These are phyloP conservation scores for Caenorhabditis zanzibari DNA, from an alignment of 2,888 invertebrate genomes.

Conservation along the genomic window DNA sequence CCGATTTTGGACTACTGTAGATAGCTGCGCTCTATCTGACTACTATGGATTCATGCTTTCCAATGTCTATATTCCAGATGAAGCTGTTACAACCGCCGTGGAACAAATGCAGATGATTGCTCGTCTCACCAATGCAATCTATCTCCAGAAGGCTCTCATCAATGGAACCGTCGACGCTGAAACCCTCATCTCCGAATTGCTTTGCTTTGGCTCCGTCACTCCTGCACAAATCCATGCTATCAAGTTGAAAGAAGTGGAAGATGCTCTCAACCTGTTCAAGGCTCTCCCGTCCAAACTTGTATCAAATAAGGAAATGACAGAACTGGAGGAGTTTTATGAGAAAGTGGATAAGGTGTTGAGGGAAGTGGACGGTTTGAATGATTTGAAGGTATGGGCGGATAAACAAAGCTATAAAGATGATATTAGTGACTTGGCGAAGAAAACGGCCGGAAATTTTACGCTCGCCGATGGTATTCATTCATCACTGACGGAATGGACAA, in stretches of 20 bases:
- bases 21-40: too few relatives aligned
- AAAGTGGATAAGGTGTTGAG: neutral
- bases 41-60: too few relatives aligned
- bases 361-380: neutral
- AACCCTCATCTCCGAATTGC: constrained; percentile 9
- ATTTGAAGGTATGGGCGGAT: neutral
- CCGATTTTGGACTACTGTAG: too few relatives aligned
- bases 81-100: neutral
- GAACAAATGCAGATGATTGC: constrained; percentile 1
- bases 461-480: too few relatives aligned
- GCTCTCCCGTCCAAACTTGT: neutral
- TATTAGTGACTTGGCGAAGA: neutral
- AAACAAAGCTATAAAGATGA: neutral
- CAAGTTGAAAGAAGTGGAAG: neutral
- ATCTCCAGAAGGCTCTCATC: constrained; percentile 6
- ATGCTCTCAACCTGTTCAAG: neutral
- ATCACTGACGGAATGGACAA: too few relatives aligned
- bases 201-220: constrained; percentile 8
- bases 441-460: neutral
- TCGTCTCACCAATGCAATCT: constrained; percentile 22
- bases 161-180: neutral
- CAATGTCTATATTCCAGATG: constrained; percentile 13
- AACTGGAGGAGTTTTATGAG: neutral
- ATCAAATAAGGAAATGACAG: neutral
- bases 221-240: neutral